Evolutionary conservation across 1,140 invertebrate genomes (phyloP), one percentile per base, ranked within the genome.

Genomic region (Drosophila ercepeae): DNA sequence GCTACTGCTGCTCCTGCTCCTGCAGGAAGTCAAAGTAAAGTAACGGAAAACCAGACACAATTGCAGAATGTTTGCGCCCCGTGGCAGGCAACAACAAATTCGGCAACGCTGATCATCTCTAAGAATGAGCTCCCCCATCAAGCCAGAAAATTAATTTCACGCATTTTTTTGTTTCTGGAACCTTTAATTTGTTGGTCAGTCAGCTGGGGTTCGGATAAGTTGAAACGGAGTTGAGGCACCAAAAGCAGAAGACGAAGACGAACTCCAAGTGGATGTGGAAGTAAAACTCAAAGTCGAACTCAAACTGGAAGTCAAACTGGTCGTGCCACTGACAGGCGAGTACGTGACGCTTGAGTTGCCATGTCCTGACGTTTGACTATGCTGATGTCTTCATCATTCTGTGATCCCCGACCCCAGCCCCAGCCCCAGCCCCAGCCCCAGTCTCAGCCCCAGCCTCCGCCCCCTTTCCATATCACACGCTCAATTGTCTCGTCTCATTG

Each of bases 21-120:
- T 64, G 59, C 63, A 65, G 75, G 79, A 84, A 83, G 78, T 83
- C 78, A 71, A 70, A 75, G 78, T 59, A 78, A 78, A 83, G 79
- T 83, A 83, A 78, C 64, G 79, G 78, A 78, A 84, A 78, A 75
- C 57, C 77, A 81, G 61, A 59, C 70, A 70, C 61, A 70, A 46
- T 59, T 52, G 59, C 76, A 58, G 34, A 63, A 48, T 67, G 55
- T 67, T 46, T 39, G n/a, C n/a, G 29, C 21, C 49, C 46, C 0
- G 53, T 27, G 60, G 48, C 48, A 21, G 27, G 41, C 16, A 64
- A 48, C 42, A 45, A 7, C 27, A 53, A 65, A 34, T 44, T 65
- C 53, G 60, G 60, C 59, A 60, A 60, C 27, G 46, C 21, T 23
- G 60, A 54, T 54, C 49, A 2, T 27, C 27, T 9, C 7, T 27